Conservation (phyloP, 2,113 vertebrate genomes). For the Alethe castanea region DNA sequence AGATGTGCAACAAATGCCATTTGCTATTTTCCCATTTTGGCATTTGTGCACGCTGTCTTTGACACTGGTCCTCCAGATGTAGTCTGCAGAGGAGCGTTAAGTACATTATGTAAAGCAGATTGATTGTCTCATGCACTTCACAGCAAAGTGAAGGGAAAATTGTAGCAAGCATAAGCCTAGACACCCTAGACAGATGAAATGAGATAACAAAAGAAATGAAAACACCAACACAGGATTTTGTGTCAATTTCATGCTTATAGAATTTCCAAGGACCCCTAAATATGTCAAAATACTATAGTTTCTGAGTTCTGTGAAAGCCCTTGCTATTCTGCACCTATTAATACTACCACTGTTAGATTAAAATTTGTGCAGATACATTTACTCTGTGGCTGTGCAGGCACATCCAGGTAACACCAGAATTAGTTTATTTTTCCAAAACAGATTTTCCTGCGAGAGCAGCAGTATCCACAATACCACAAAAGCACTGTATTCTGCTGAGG, state of each 20-base stretch:
- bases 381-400: background rate
- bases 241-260: background rate
- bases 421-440: background rate
- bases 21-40: background rate
- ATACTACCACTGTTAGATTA: background rate
- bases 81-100: background rate
- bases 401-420: background rate
- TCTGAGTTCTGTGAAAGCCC: background rate
- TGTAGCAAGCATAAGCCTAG: background rate
- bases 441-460: background rate
- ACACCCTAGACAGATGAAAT: background rate
- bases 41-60: background rate
- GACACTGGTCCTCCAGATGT: background rate
- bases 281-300: background rate
- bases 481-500: background rate
- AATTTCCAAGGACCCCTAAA: background rate
- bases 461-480: rapidly evolving
- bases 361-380: background rate
- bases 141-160: background rate
- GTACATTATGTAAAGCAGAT: background rate
- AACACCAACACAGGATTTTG: background rate
- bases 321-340: background rate
- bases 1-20: background rate
- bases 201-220: background rate
- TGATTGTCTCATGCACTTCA: background rate